Evolutionary conservation across 2,888 invertebrate species (phyloP).

Genomic region (Cerastoderma edule): DNA sequence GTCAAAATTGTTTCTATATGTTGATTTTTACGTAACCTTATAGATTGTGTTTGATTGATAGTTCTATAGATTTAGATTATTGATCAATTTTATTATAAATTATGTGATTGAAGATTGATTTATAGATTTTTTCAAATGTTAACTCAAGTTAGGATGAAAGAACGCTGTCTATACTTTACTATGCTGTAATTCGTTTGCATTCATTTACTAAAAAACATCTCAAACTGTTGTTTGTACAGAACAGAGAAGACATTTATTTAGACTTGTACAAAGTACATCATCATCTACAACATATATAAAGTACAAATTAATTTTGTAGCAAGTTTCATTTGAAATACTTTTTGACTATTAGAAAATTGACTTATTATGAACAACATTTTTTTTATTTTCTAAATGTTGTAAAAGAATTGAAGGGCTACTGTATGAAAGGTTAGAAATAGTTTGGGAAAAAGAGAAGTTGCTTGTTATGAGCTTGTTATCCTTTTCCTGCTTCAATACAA

Average conservation of each 20-base stretch:
- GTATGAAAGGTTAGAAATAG: constrained; percentile 6
- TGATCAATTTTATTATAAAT: no score
- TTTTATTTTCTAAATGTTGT: neutral
- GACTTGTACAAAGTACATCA: neutral
- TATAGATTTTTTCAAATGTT: no score
- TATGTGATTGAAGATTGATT: no score
- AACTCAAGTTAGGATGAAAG: no score
- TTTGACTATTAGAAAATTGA: neutral
- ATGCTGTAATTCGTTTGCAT: no score
- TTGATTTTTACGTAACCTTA: neutral
- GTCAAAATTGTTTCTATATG: neutral
- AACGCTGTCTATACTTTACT: no score
- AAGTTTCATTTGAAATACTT: neutral
- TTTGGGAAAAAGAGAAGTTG: constrained; percentile 4
- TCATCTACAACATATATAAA: neutral
- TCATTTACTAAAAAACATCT: no score
- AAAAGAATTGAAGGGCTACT: neutral
- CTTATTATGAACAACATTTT: neutral
- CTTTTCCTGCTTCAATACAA: neutral
- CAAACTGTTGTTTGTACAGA: no score
- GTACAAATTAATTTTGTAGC: neutral
- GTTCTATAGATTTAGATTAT: no score
- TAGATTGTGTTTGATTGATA: no score
- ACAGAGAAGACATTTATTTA: no score
- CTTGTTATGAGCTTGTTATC: neutral